Evolutionary conservation across 2,888 invertebrate species (phyloP), one percentile per base, ranked within the genome.

Genomic region (Epinotia demarniana): DNA sequence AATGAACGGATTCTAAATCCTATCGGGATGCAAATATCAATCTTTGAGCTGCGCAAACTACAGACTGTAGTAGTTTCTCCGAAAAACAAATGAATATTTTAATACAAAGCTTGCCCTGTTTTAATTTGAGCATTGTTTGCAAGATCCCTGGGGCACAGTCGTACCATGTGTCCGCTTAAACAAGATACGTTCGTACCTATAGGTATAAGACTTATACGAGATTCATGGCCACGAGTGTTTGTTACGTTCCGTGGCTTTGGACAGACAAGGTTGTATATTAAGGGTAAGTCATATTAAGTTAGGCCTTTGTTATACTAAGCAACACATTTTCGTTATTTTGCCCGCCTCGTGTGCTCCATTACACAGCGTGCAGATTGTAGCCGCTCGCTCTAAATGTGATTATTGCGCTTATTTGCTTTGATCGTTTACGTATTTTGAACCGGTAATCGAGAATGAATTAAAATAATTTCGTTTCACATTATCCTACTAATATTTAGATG

Each of bases 101-200:
- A 63, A 33, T 66, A 64, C 74, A 74, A 58, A 53, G 69, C 73
- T 66, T 68, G 46, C 60, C 23, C 57, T 70, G 64, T 64, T 71
- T 75, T 75, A 71, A 75, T 71, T 75, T 53, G 39, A 27, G 53
- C 66, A 71, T 66, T 71, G 75, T 75, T 49, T 71, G 49, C n/a
- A 49, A 18, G 57, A 57, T 70, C 70, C 64, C 75, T 18, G 16
- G 19, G 64, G 75, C 60, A 64, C 23, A 60, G 60, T 67, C 49
- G 19, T 13, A 43, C 18, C 61, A 23, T 19, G 27, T 53, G 64
- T 60, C 46, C n/a, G 64, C 33, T 63, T 61, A 23, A 71, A 75
- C 43, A 64, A 53, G 53, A 60, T 60, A 70, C 33, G 18, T n/a
- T 23, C 43, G 19, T 39, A 39, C 39, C 39, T 64, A 63, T 27